phyloP scores from a whole-genome alignment of 2,797 vertebrate genomes.

The Siniperca obscura region DNA sequence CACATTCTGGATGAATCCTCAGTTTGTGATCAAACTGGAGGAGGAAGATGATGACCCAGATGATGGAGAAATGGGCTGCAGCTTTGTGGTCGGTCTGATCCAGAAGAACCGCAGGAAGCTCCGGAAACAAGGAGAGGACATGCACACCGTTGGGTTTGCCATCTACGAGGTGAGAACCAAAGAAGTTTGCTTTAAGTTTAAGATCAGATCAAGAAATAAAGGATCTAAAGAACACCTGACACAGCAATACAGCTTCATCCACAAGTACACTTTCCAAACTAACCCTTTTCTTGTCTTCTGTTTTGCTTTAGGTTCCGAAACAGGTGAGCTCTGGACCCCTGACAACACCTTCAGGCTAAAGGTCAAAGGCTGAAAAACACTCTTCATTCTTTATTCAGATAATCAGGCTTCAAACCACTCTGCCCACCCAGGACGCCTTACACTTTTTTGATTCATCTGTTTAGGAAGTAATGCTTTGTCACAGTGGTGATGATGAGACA shows the following conservation, averaged over 20 bases:
- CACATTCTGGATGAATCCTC: conserved; percentile 93
- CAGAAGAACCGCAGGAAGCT: conserved; percentile 90
- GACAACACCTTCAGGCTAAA: conserved; percentile 7
- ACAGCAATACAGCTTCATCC: background rate
- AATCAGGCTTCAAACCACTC: background rate
- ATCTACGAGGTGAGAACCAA: conserved; percentile 82
- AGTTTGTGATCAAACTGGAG: conserved; percentile 88
- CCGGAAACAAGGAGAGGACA: conserved; percentile 85
- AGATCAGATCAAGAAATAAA: too few species aligned
- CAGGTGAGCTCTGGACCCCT: conserved; percentile 74
- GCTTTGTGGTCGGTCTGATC: conserved; percentile 88
- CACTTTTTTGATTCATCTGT: background rate
- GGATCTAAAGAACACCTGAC: background rate
- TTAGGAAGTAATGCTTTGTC: background rate
- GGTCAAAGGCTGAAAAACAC: conserved; percentile 1
- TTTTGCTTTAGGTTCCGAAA: conserved; percentile 74
- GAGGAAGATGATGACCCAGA: conserved; percentile 87
- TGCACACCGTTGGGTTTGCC: conserved; percentile 89
- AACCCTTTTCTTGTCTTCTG: background rate
- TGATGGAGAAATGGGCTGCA: conserved; percentile 80
- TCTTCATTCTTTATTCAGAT: background rate
- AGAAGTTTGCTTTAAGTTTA: background rate
- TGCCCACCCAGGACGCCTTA: background rate
- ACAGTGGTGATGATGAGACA: background rate
- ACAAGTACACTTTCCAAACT: background rate